A percentile compares a stretch with the other conserved stretches of the same genome.
Conservation (phyloP, 2,888 invertebrate genomes). For the Cistogaster globosa region DNA sequence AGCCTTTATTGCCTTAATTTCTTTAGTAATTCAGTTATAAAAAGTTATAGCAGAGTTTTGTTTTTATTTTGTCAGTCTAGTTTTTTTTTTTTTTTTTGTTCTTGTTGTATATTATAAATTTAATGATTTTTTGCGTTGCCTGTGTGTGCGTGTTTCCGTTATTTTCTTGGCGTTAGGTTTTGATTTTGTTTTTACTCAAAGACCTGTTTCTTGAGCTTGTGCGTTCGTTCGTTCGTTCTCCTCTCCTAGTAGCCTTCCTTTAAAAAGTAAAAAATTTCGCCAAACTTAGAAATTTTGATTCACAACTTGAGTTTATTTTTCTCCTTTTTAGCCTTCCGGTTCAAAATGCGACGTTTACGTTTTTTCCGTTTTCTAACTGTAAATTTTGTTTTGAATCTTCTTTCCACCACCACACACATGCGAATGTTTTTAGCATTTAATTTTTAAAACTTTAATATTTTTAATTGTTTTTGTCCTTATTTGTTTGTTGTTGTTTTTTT, state of each 20-base stretch:
- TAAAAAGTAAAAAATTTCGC: slow-evolving; percentile 70
- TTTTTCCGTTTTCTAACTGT: slow-evolving; percentile 82
- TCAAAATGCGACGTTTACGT: slow-evolving; percentile 80
- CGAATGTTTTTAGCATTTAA: slow-evolving; percentile 82
- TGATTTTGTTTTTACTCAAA: slow-evolving; percentile 40
- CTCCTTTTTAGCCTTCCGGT: slow-evolving; percentile 74
- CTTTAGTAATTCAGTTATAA: slow-evolving; percentile 35
- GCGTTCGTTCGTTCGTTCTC: slow-evolving; percentile 19
- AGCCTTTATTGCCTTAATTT: slow-evolving; percentile 37
- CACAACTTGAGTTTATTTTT: slow-evolving; percentile 71
- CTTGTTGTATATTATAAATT: not conserved
- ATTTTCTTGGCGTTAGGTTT: slow-evolving; percentile 57
- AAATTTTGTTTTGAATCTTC: slow-evolving; percentile 82
- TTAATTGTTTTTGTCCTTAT: slow-evolving; percentile 61
- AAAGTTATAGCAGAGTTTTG: slow-evolving; percentile 59
- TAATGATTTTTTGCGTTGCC: slow-evolving; percentile 27
- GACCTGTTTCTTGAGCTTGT: slow-evolving; percentile 36
- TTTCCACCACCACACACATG: slow-evolving; percentile 82
- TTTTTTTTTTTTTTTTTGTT: slow-evolving; percentile 10
- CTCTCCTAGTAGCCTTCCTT: slow-evolving; percentile 47
- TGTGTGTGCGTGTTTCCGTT: slow-evolving; percentile 60
- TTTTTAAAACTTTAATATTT: slow-evolving; percentile 74
- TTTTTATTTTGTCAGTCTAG: slow-evolving; percentile 54
- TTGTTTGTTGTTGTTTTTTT: slow-evolving; percentile 39
- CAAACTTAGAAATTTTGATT: slow-evolving; percentile 81